These are phyloP conservation scores for Rostratula benghalensis DNA, from an alignment of 2,113 vertebrate genomes.

Conservation along the genomic window DNA sequence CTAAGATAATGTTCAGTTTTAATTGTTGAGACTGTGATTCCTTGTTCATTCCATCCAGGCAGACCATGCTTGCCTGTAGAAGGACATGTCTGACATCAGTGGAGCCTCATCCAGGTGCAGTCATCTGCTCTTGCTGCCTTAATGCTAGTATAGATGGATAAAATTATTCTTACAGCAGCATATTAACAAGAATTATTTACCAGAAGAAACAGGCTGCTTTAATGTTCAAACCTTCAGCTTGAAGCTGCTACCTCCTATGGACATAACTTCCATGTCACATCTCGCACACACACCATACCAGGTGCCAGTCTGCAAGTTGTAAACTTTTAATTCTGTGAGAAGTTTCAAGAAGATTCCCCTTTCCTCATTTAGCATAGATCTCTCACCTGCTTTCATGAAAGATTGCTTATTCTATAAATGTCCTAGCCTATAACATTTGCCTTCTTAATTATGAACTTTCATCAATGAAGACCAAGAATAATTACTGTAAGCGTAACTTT, in stretches of 20 bases:
- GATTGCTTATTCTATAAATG: neutral
- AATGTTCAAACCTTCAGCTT: neutral
- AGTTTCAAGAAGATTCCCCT: neutral
- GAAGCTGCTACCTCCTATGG: neutral
- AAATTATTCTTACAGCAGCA: neutral
- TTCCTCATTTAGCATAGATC: neutral
- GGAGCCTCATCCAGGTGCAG: neutral
- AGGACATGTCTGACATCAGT: neutral
- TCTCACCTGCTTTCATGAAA: neutral
- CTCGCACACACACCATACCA: neutral
- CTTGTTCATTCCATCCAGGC: neutral
- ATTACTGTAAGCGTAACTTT: neutral
- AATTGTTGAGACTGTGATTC: neutral
- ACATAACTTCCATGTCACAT: fast-evolving
- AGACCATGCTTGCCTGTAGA: neutral
- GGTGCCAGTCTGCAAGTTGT: neutral
- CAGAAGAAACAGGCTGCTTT: neutral
- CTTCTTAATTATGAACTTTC: neutral
- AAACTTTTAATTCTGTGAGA: neutral
- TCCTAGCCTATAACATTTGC: neutral
- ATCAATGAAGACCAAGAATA: neutral
- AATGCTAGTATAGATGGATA: neutral
- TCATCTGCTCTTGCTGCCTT: neutral
- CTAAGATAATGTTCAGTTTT: neutral
- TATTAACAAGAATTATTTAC: neutral